Percentiles rank a stretch among this genome's conserved stretches.
Evolutionary conservation across 1,140 invertebrate genomes (phyloP).

Genomic region (Akabosia matsudoensis): DNA sequence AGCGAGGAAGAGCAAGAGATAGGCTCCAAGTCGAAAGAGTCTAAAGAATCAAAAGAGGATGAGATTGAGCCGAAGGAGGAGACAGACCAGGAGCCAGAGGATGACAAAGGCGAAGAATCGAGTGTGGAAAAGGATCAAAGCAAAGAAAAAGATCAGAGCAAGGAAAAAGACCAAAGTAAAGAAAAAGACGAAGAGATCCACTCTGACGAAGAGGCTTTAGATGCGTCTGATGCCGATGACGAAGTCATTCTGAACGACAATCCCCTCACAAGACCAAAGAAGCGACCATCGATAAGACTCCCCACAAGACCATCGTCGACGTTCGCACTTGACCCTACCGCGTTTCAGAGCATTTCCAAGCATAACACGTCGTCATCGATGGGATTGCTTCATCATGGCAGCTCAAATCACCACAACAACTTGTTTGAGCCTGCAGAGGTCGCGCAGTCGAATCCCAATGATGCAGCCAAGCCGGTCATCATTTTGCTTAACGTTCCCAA

Average conservation of each 20-base stretch:
- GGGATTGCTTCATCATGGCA: not conserved
- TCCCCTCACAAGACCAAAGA: not conserved
- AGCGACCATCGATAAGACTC: not conserved
- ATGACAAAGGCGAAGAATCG: not conserved
- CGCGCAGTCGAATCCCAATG: not conserved
- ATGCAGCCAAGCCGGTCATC: not conserved
- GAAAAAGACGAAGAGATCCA: not conserved
- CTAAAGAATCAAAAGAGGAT: conserved; percentile 13
- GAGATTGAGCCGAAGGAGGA: not conserved
- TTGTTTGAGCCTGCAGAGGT: not conserved
- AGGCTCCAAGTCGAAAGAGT: conserved; percentile 15
- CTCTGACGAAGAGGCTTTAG: conserved; percentile 1
- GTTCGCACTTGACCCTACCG: not conserved
- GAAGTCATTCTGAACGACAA: not conserved
- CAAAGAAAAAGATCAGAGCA: not conserved
- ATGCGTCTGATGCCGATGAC: not conserved
- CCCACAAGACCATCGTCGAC: not conserved
- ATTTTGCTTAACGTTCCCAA: conserved; percentile 12
- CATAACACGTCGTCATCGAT: not conserved
- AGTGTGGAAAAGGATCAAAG: not conserved
- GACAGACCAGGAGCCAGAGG: not conserved
- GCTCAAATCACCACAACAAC: not conserved
- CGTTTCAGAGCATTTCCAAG: not conserved
- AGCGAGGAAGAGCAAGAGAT: conserved; percentile 1
- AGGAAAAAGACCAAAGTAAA: not conserved